A percentile compares a stretch with the other conserved stretches of the same genome.
Conservation (phyloP, 30 jellyfish, hydroid and myxozoan species). For the Mastigias papua region DNA sequence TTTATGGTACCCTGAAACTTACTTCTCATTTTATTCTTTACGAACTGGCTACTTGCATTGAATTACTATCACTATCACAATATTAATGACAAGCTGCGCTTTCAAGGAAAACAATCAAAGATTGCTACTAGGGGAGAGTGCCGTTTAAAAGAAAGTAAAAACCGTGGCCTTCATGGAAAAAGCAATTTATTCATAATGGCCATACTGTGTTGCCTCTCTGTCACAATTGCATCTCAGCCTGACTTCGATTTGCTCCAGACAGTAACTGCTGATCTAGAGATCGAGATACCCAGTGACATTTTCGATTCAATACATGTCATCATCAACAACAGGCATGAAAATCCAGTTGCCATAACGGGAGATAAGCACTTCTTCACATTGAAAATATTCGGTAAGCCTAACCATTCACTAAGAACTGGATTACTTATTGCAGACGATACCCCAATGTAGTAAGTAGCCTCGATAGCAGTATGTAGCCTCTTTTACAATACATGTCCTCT, state of each 20-base stretch:
- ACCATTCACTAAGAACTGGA: not conserved
- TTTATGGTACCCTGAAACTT: too few relatives aligned
- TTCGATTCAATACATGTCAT: slow-evolving; percentile 23
- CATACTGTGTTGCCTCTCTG: slow-evolving; percentile 17
- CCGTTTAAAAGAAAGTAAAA: not conserved
- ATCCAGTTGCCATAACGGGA: slow-evolving; percentile 41
- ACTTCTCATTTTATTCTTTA: too few relatives aligned
- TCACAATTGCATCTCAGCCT: slow-evolving; percentile 16
- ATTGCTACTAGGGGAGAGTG: not conserved
- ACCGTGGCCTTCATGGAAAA: not conserved
- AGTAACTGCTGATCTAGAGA: slow-evolving; percentile 54
- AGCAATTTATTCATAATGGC: slow-evolving; percentile 18
- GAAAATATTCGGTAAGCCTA: slow-evolving; percentile 49
- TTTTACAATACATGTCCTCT: too few relatives aligned
- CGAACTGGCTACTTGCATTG: too few relatives aligned
- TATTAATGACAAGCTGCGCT: too few relatives aligned
- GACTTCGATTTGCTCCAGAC: slow-evolving; percentile 30
- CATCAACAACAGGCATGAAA: slow-evolving; percentile 20
- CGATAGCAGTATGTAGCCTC: not conserved
- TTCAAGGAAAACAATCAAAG: too few relatives aligned
- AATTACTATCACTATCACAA: too few relatives aligned
- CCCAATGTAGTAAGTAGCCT: not conserved
- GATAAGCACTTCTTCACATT: slow-evolving; percentile 36
- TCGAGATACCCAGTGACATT: slow-evolving; percentile 46
- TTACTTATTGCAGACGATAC: not conserved